Conservation (phyloP, 2,888 invertebrate genomes). For the Ommatoiulus sabulosus region DNA sequence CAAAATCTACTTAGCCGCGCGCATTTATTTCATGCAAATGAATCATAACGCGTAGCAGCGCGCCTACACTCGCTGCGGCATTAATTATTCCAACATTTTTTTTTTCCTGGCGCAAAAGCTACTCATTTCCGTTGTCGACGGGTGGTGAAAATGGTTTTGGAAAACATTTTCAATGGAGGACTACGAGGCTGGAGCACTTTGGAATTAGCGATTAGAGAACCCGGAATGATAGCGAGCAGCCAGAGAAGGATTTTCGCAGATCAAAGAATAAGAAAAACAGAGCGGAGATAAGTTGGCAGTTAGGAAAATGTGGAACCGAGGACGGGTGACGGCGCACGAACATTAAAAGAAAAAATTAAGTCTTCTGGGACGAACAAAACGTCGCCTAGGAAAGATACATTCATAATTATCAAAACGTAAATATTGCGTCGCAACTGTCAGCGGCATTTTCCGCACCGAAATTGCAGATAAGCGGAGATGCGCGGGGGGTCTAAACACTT, state of each 20-base stretch:
- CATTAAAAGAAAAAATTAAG: background rate
- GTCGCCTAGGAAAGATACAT: background rate
- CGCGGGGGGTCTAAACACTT: background rate
- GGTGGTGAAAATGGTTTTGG: constrained; percentile 36
- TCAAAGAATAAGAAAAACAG: constrained; percentile 36
- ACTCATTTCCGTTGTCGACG: constrained; percentile 40
- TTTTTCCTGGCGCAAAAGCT: constrained; percentile 23
- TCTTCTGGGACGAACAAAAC: background rate
- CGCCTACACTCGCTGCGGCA: background rate
- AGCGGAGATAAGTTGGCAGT: constrained; percentile 15
- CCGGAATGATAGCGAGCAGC: background rate
- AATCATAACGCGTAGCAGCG: constrained; percentile 39
- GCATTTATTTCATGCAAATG: constrained; percentile 43
- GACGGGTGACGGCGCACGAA: background rate
- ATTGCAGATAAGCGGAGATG: background rate
- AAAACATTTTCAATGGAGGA: constrained; percentile 17
- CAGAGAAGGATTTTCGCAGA: constrained; percentile 31
- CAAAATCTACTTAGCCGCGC: constrained; percentile 28
- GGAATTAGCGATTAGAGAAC: constrained; percentile 30
- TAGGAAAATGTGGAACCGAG: background rate
- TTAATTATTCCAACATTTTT: constrained; percentile 12
- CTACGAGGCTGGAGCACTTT: constrained; percentile 16
- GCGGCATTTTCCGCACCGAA: background rate
- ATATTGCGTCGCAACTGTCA: constrained; percentile 30
- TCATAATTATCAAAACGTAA: constrained; percentile 6